Evolutionary conservation across 2,797 vertebrate species (phyloP).

Genomic region (Macropus fuliginosus): DNA sequence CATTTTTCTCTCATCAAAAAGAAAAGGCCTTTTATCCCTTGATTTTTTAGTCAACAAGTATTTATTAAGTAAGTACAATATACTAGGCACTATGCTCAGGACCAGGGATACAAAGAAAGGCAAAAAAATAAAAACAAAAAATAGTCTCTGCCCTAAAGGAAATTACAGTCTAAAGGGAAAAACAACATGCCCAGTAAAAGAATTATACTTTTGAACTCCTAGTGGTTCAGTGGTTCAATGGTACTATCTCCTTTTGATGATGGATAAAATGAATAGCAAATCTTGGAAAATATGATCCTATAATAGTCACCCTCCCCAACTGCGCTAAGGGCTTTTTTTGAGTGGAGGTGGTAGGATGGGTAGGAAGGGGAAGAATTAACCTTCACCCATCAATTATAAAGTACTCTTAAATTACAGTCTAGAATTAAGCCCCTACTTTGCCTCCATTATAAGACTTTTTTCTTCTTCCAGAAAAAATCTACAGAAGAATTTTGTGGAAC

Average conservation of each 20-base stretch:
- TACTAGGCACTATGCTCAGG: not conserved
- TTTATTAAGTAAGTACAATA: not conserved
- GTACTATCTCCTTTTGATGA: not conserved
- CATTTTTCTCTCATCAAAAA: slow-evolving; percentile 19
- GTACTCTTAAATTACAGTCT: not conserved
- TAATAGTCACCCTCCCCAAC: not conserved
- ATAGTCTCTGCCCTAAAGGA: not conserved
- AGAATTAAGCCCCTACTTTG: not conserved
- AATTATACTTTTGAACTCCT: not conserved
- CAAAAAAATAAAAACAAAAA: slow-evolving; percentile 10
- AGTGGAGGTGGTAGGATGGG: no score
- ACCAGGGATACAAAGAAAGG: not conserved
- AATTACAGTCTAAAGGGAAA: not conserved
- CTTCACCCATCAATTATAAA: not conserved
- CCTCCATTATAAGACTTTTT: not conserved
- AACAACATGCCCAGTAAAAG: not conserved
- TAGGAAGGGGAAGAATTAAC: not conserved
- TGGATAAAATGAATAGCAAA: not conserved
- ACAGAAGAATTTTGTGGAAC: not conserved
- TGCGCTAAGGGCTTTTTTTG: not conserved
- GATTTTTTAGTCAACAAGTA: not conserved
- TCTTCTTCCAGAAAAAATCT: not conserved
- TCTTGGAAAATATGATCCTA: not conserved
- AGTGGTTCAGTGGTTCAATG: not conserved
- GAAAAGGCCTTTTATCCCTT: not conserved